Conservation (phyloP, 2,797 vertebrate genomes). For the Lophotriccus pileatus region DNA sequence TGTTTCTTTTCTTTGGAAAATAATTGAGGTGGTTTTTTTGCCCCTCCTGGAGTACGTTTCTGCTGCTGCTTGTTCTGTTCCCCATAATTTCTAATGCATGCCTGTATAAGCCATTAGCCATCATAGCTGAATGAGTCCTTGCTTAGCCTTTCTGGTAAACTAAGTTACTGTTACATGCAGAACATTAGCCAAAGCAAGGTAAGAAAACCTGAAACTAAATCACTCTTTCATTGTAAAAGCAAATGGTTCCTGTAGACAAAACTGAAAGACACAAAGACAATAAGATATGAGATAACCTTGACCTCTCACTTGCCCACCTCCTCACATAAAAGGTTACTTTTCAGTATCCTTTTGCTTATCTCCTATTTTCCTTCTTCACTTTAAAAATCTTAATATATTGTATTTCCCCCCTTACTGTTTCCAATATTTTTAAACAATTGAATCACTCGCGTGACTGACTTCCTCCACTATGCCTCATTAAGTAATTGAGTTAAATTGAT, state of each 20-base stretch:
- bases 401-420: neutral
- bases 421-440: slow-evolving; percentile 44
- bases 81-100: neutral
- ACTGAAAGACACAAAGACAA: neutral
- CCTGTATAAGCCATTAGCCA: neutral
- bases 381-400: neutral
- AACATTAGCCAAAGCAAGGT: neutral
- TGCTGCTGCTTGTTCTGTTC: neutral
- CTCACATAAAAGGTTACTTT: neutral
- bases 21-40: neutral
- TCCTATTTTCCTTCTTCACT: neutral
- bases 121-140: neutral
- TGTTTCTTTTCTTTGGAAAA: slow-evolving; percentile 13
- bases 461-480: slow-evolving; percentile 34
- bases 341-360: neutral
- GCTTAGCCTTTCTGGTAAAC: neutral
- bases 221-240: neutral
- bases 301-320: neutral
- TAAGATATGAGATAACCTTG: neutral
- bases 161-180: neutral
- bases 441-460: slow-evolving; percentile 6
- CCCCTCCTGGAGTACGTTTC: neutral
- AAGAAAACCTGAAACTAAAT: neutral
- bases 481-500: slow-evolving; percentile 54
- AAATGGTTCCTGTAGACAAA: neutral